Evolutionary conservation across 2,113 vertebrate genomes (phyloP).

Genomic region (Boleophthalmus pectinirostris): DNA sequence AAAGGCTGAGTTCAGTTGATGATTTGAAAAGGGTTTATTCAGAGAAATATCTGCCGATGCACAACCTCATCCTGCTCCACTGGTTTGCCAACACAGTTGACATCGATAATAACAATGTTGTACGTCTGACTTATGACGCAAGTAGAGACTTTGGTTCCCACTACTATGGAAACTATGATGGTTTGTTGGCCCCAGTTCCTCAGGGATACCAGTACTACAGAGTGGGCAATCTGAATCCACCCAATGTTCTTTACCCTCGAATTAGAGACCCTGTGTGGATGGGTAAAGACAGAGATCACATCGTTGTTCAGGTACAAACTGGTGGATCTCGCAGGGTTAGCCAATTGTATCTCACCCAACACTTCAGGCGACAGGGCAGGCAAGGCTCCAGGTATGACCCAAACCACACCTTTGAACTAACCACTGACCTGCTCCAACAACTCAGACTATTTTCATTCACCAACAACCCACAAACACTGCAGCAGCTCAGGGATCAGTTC

Average conservation of each 20-base stretch:
- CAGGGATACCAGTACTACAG: conserved; percentile 46
- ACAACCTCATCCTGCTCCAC: conserved; percentile 60
- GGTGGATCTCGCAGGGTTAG: conserved; percentile 12
- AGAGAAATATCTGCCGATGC: conserved; percentile 37
- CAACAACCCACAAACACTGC: conserved; percentile 7
- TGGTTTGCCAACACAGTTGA: conserved; percentile 61
- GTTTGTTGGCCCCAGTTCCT: conserved; percentile 27
- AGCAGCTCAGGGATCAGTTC: conserved; percentile 33
- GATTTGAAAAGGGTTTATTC: conserved; percentile 54
- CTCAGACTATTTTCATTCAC: conserved; percentile 50
- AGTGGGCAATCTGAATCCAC: conserved; percentile 49
- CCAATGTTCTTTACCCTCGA: conserved; percentile 26
- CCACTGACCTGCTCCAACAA: conserved; percentile 36
- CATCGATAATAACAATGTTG: conserved; percentile 30
- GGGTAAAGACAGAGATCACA: conserved; percentile 52
- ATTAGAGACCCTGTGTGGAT: not conserved
- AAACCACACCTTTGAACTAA: conserved; percentile 53
- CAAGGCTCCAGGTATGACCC: conserved; percentile 51
- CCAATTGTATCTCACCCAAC: conserved; percentile 65
- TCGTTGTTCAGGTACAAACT: conserved; percentile 40
- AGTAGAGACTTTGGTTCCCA: conserved; percentile 55
- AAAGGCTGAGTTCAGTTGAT: conserved; percentile 31
- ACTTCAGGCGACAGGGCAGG: conserved; percentile 17
- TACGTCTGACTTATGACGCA: conserved; percentile 53
- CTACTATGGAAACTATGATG: conserved; percentile 55